Conservation (phyloP, 2,113 vertebrate genomes). For the Toxotes jaculatrix region DNA sequence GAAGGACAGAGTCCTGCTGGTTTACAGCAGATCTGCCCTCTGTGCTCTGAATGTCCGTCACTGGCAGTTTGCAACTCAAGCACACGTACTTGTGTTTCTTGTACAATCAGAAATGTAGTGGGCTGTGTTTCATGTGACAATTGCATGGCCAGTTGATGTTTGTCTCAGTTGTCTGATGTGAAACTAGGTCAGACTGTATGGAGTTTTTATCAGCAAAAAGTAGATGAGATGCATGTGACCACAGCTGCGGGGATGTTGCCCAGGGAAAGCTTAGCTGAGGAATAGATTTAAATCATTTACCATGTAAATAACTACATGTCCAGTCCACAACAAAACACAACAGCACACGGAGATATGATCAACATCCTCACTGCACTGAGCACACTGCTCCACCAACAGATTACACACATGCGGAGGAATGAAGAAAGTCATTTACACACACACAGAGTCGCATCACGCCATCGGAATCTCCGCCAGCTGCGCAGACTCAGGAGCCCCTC, state of each 20-base stretch:
- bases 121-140: slow-evolving; percentile 43
- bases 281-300: not conserved
- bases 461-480: slow-evolving; percentile 79
- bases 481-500: slow-evolving; percentile 67
- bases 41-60: not conserved
- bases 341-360: not conserved
- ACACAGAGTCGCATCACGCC: slow-evolving; percentile 65
- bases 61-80: not conserved
- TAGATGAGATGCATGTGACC: slow-evolving; percentile 20
- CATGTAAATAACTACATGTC: not conserved
- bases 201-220: slow-evolving; percentile 2
- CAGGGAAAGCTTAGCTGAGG: not conserved
- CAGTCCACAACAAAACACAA: not conserved
- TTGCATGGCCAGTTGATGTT: slow-evolving; percentile 14
- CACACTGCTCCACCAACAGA: slow-evolving; percentile 8
- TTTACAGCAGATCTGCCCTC: not conserved
- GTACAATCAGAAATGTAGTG: slow-evolving; percentile 3
- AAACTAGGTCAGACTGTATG: slow-evolving; percentile 5
- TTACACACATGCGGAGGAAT: slow-evolving; percentile 26
- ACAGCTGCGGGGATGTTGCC: not conserved
- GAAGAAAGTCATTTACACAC: slow-evolving; percentile 22
- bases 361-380: not conserved
- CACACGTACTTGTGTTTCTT: not conserved
- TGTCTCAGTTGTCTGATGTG: slow-evolving; percentile 9
- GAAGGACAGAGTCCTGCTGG: slow-evolving; percentile 15